Base-by-base conservation (phyloP, 1,140 invertebrate genomes). In the Kradibia gibbosae region DNA sequence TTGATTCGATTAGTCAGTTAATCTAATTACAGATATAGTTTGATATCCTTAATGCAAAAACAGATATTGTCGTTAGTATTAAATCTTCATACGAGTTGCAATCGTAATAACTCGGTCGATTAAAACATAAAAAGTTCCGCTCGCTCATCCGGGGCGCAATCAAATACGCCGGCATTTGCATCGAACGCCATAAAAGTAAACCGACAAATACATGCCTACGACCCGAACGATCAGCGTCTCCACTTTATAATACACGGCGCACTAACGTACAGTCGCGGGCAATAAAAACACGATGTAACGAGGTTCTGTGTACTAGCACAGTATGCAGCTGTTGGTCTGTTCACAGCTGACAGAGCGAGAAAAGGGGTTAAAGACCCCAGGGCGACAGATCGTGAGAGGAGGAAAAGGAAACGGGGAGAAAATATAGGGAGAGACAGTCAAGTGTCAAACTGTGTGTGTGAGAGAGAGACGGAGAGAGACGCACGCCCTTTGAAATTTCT, bases 281-380 rank as follows among this genome's bases (percentile, higher is more conserved):
- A 71, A 72, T 48, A 81, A 71, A 77, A 77, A 72, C 57, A 77
- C 62, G 25, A 36, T 34, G 79, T 81, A 81, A 77, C 80, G 80
- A 81, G 74, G 60, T 28, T 65, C 53, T 39, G 39, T 55, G 71
- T 15, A 34, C n/a, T 76, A 42, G 39, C 22, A n/a, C 71, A 60
- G 71, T 75, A 34, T 76, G 72, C 80, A 81, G 80, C 80, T 81
- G 80, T 72, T 74, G 53, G 17, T 13, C 48, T n/a, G 25, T 70
- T 31, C 87, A 90, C 90, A 91, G 90, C 89, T 91, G 90, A 82
- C 76, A 53, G 89, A 90, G 87, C 85, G 84, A 82, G 86, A 90
- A 90, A 91, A 90, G 88, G 90, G 89, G 90, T 90, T 90, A 89
- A 90, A 87, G 88, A 89, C 86, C 87, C 88, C 78, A 85, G 81